Base-by-base conservation (phyloP, 2,888 invertebrate genomes). In the Salticus scenicus region DNA sequence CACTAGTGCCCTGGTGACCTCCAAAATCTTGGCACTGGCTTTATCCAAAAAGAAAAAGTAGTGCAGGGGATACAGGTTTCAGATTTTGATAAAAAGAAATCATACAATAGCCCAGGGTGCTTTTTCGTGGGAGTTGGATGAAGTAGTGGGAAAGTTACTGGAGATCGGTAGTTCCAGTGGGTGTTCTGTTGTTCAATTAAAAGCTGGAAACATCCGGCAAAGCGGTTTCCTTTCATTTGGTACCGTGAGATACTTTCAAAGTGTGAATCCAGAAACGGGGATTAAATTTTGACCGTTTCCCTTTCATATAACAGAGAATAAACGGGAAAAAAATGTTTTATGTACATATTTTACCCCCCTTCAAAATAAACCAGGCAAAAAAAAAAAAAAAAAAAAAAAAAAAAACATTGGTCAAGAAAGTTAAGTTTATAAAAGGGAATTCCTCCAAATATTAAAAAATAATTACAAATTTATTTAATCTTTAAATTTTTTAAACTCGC, bases 1-100 rank as follows among this genome's bases (percentile, higher is more conserved):
- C 66, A 73, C 77, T 47, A 83, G 66, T 83, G 77, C 77, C 83
- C 83, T 73, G 73, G 83, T 83, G 77, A 83, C 83, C 83, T 83
- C 77, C 27, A 83, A 83, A 82, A 83, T 75, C 66, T 67, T 37
- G 81, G 63, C 76, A 72, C 47, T 66, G 77, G 73, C 77, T 77
- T 83, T 66, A 71, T 82, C 33, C 17, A 27, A n/a, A 33, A 31
- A 42, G 30, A 41, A 41, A 73, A 76, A 47, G n/a, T 41, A 72
- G 63, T 30, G 10, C 28, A 42, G 64, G 78, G 76, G 70, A 63
- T 28, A 63, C 63, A 71, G 69, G 51, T 77, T 77, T 77, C 67
- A 51, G 51, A 76, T 69, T 57, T 27, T 66, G 57, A 70, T 27
- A 30, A 33, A 33, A 51, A 70, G 47, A 51, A 66, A 80, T 28